Evolutionary conservation across 2,888 invertebrate genomes (phyloP), one percentile per base, ranked within the genome.

Genomic region (Netelia fuscicornis): DNA sequence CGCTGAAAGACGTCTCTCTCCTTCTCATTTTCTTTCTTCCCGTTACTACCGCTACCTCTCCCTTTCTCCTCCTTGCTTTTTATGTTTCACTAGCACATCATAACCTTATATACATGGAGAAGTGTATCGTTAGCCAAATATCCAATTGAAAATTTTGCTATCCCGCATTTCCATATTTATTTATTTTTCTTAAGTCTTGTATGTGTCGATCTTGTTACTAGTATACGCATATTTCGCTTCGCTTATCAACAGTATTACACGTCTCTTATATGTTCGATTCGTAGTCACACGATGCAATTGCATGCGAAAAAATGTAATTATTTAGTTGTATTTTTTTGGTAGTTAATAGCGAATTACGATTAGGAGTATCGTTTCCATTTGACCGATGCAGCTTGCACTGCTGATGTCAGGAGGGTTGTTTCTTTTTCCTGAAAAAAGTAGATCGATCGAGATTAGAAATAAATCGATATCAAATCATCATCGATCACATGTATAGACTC

Each of bases 151-250:
- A 58, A 58, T 5, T 2, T 58, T 17, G 58, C 20, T 8, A 58
- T 58, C 20, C 13, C 58, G n/a, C 58, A 9, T 20, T 58, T 1
- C 58, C 5, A 20, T 9, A 58, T 48, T 48, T 48, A 20, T 62
- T 30, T 30, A 30, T 62, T 67, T 58, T 25, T 56, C 67, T 56
- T 10, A 23, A 44, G 42, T 67, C 67, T 67, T 20, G 20, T 48
- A 2, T 67, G 20, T 23, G 17, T 48, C 11, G 1, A 20, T 23
- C 83, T 86, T 75, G 80, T 86, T 83, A 79, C 64, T 86, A 37
- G 87, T 86, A 88, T 88, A 86, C 82, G 81, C 87, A 84, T 85
- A 86, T 82, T 86, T 85, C 81, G 87, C 87, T 87, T 87, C 74
- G 86, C 87, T 86, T 87, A 70, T 37, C 37, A 71, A 67, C 54